These are phyloP conservation scores for Smutsia temminckii DNA, from an alignment of 2,797 vertebrate genomes.

Conservation along the genomic window DNA sequence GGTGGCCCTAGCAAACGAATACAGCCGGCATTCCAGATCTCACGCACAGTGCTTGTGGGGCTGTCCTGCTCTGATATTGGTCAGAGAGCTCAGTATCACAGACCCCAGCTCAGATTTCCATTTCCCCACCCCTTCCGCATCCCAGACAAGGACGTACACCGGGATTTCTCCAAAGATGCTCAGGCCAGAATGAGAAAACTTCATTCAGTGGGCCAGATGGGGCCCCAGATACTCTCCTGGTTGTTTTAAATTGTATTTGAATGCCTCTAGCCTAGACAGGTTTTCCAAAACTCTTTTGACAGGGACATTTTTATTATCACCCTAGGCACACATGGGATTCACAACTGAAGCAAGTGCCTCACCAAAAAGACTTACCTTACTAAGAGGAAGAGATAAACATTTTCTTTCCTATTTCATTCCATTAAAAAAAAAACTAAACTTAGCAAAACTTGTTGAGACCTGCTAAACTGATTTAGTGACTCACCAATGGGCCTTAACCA, in stretches of 20 bases:
- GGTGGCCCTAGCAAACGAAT: not conserved
- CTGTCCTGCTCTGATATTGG: not conserved
- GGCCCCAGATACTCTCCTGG: not conserved
- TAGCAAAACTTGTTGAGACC: not conserved
- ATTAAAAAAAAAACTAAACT: not conserved
- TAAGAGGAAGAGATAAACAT: not conserved
- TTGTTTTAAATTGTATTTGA: not conserved
- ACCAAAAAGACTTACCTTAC: not conserved
- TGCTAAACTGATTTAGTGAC: not conserved
- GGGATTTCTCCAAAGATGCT: not conserved
- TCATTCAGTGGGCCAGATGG: not conserved
- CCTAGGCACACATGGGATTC: not conserved
- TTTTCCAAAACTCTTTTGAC: not conserved
- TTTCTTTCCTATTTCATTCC: not conserved
- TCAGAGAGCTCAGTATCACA: not conserved
- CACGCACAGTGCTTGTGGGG: not conserved
- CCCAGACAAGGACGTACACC: not conserved
- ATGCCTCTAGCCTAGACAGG: not conserved
- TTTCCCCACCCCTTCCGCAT: not conserved
- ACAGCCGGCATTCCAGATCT: not conserved
- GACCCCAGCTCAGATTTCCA: not conserved
- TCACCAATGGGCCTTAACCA: not conserved
- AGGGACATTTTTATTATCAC: not conserved
- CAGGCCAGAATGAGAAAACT: not conserved
- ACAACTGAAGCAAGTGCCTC: not conserved